Evolutionary conservation across 2,888 invertebrate genomes (phyloP).

Genomic region (Caenorhabditis zanzibari): DNA sequence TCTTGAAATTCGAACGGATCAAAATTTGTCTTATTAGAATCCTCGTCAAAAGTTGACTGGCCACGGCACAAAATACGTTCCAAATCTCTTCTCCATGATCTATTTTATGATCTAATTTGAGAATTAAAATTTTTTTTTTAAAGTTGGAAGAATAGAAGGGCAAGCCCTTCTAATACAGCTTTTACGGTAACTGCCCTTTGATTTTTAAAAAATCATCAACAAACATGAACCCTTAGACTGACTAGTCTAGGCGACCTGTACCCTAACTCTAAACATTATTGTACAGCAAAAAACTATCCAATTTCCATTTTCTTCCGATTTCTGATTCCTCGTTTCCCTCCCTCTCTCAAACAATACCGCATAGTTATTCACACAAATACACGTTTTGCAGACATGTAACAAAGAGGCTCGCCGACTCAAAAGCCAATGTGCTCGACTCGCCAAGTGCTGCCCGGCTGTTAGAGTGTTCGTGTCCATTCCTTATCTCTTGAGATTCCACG

Average conservation of each 20-base stretch:
- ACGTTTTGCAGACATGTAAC: slow-evolving; percentile 66
- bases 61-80: too few species aligned
- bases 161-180: too few species aligned
- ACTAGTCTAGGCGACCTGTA: slow-evolving; percentile 30
- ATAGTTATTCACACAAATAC: slow-evolving; percentile 43
- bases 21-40: too few species aligned
- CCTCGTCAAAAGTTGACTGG: too few species aligned
- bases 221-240: neutral
- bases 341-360: slow-evolving; percentile 31
- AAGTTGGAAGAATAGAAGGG: too few species aligned
- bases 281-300: slow-evolving; percentile 3
- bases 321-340: slow-evolving; percentile 16
- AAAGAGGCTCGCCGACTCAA: slow-evolving; percentile 70
- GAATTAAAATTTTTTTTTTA: too few species aligned
- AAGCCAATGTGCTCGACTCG: slow-evolving; percentile 70
- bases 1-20: too few species aligned
- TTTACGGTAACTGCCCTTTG: too few species aligned
- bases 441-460: slow-evolving; percentile 71
- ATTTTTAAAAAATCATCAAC: neutral
- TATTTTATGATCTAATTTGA: too few species aligned
- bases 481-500: neutral
- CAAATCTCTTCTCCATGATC: too few species aligned
- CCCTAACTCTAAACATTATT: neutral
- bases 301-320: slow-evolving; percentile 8
- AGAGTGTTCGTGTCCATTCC: slow-evolving; percentile 62